phyloP scores from a whole-genome alignment of 2,113 vertebrate species.

The Sclerurus mexicanus region DNA sequence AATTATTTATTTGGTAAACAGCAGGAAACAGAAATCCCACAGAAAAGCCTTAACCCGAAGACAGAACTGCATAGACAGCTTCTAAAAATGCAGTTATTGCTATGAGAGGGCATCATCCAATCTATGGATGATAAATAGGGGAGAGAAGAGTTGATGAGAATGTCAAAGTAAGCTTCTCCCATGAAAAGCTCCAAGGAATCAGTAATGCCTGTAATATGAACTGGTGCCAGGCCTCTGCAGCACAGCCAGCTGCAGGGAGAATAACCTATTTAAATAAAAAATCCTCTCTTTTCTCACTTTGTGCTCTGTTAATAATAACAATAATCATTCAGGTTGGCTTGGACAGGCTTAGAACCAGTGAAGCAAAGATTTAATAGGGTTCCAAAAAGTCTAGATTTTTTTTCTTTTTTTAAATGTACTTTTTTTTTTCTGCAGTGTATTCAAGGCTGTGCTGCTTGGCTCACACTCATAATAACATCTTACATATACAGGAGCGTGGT shows the following conservation, averaged over 20 bases:
- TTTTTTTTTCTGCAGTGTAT: neutral
- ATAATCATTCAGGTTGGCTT: conserved; percentile 45
- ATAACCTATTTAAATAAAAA: conserved; percentile 30
- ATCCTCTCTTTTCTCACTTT: neutral
- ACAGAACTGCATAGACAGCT: neutral
- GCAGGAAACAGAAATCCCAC: neutral
- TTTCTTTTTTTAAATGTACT: neutral
- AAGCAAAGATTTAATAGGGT: conserved; percentile 50
- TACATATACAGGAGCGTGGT: neutral
- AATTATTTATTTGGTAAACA: neutral
- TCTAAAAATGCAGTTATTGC: neutral
- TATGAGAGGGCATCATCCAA: neutral
- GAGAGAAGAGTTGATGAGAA: neutral
- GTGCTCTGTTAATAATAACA: conserved; percentile 22
- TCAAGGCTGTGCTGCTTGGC: neutral
- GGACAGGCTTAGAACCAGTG: neutral
- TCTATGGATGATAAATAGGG: neutral
- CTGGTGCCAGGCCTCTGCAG: conserved; percentile 12
- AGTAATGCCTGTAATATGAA: neutral
- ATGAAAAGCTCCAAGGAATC: conserved; percentile 21
- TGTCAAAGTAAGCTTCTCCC: neutral
- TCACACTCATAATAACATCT: neutral
- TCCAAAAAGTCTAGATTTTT: neutral
- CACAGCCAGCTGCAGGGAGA: conserved; percentile 5
- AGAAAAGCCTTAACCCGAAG: neutral